These are phyloP conservation scores for Himalopsyche kuldschensis DNA, from an alignment of 2,888 invertebrate genomes.

Conservation along the genomic window DNA sequence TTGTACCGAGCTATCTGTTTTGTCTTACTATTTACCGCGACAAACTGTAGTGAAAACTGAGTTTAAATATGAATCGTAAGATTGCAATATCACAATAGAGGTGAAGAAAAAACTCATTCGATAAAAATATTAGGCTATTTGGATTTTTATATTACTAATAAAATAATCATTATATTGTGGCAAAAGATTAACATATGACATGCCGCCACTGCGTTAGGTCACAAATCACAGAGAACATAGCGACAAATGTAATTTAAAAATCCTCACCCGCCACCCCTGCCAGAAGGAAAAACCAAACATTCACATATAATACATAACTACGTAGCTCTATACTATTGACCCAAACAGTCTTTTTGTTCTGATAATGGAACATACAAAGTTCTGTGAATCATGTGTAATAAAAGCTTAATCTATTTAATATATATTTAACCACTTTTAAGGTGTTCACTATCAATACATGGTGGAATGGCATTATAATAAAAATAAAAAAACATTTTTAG, in stretches of 20 bases:
- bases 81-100: too few relatives aligned
- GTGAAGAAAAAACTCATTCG: too few relatives aligned
- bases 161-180: background rate
- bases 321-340: background rate
- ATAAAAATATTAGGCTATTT: too few relatives aligned
- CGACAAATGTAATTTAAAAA: slow-evolving; percentile 40
- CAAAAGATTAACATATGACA: background rate
- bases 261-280: slow-evolving; percentile 10
- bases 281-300: background rate
- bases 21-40: too few relatives aligned
- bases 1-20: too few relatives aligned
- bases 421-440: too few relatives aligned
- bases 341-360: background rate
- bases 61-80: too few relatives aligned
- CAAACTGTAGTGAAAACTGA: background rate
- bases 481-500: too few relatives aligned
- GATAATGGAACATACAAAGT: background rate
- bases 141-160: too few relatives aligned
- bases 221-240: slow-evolving; percentile 38
- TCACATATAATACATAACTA: background rate
- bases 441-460: too few relatives aligned
- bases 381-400: background rate
- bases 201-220: slow-evolving; percentile 15
- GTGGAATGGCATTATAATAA: too few relatives aligned
- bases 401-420: too few relatives aligned